A percentile compares a stretch with the other conserved stretches of the same genome.
Evolutionary conservation across 53 echinoderm and acorn worm genomes (phyloP).

Genomic region (Temnopleurus reevesii): DNA sequence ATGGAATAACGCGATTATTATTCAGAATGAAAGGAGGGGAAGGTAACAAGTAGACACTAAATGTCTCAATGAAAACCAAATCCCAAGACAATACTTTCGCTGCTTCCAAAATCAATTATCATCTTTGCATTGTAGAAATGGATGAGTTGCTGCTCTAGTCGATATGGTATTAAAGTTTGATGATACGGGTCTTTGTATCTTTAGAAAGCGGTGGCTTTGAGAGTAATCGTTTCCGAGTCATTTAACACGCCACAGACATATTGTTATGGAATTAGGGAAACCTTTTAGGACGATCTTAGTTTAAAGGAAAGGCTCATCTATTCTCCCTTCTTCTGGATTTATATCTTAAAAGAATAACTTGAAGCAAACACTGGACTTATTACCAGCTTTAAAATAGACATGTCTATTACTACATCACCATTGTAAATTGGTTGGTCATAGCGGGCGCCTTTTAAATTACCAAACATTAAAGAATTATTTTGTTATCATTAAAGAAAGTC

Average conservation of each 20-base stretch:
- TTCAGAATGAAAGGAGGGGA: not conserved
- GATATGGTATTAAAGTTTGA: conserved; percentile 53
- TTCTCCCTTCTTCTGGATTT: not conserved
- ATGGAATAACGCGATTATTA: not conserved
- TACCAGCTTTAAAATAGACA: not conserved
- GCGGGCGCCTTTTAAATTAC: not conserved
- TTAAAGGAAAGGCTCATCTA: not conserved
- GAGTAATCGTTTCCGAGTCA: conserved; percentile 40
- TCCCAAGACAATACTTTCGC: conserved; percentile 15
- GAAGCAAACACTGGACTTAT: not conserved
- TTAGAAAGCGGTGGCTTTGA: conserved; percentile 46
- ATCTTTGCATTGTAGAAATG: not conserved
- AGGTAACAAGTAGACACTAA: not conserved
- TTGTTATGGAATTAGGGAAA: conserved; percentile 31
- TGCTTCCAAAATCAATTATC: not conserved
- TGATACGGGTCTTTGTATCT: conserved; percentile 6
- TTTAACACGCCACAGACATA: conserved; percentile 4
- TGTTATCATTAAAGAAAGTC: too few species aligned
- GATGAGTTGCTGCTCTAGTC: not conserved
- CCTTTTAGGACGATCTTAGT: not conserved
- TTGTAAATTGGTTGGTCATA: not conserved
- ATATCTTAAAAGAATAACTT: conserved; percentile 35
- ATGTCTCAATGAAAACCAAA: conserved; percentile 1
- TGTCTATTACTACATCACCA: conserved; percentile 21
- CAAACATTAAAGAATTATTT: not conserved